Evolutionary conservation across 2,888 invertebrate species (phyloP).

Genomic region (Aethes cnicana): DNA sequence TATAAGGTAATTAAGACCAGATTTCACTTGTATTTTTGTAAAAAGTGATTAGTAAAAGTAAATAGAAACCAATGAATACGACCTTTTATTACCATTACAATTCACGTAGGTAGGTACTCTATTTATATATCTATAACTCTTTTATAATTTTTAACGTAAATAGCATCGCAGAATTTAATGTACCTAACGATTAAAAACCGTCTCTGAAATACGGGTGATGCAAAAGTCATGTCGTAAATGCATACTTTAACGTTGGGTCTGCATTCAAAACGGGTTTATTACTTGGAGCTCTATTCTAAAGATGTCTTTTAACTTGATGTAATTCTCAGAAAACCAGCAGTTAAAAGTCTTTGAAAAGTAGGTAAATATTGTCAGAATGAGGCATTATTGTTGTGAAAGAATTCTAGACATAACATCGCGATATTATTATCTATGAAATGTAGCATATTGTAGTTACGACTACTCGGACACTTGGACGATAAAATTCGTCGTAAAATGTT

Average conservation of each 20-base stretch:
- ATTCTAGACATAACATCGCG: background rate
- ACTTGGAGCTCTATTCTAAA: background rate
- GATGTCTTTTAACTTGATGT: background rate
- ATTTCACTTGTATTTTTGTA: no score
- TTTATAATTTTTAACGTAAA: background rate
- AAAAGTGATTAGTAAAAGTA: no score
- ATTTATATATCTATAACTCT: no score
- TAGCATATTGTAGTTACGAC: conserved; percentile 7
- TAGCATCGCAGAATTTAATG: background rate
- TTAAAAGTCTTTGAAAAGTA: conserved; percentile 2
- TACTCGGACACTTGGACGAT: conserved; percentile 1
- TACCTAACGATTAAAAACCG: conserved; percentile 1
- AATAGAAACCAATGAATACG: no score
- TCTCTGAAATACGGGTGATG: conserved; percentile 5
- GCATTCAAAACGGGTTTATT: conserved; percentile 7
- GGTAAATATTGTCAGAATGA: conserved; percentile 4
- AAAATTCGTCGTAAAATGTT: conserved; percentile 26
- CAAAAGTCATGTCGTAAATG: conserved; percentile 8
- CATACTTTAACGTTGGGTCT: conserved; percentile 1
- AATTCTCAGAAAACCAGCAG: background rate
- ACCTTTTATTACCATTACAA: no score
- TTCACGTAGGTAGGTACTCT: no score
- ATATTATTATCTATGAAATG: conserved; percentile 23
- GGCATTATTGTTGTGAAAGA: background rate
- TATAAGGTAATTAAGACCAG: no score